Conservation (phyloP, 2,797 vertebrate genomes). For the Sternotherus odoratus region DNA sequence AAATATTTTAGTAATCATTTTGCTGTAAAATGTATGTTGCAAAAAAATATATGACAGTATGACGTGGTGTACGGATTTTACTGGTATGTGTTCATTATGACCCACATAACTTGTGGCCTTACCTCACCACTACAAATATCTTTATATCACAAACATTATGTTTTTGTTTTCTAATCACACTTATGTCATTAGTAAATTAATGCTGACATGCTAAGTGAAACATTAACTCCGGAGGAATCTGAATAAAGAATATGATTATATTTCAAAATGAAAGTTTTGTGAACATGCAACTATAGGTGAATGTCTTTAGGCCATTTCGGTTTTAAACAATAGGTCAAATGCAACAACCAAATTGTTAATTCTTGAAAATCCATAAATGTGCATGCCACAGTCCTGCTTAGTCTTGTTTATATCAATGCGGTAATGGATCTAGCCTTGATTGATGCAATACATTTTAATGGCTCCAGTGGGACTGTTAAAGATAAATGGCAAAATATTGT, state of each 20-base stretch:
- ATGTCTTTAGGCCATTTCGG: neutral
- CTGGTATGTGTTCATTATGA: neutral
- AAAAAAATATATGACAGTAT: neutral
- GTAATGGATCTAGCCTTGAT: neutral
- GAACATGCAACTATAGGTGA: neutral
- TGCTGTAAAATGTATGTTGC: neutral
- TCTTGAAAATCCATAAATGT: neutral
- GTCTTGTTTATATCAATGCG: neutral
- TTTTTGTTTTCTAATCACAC: neutral
- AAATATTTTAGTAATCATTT: neutral
- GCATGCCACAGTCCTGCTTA: neutral
- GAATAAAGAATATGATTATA: neutral
- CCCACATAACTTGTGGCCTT: neutral
- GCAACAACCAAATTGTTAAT: neutral
- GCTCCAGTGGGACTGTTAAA: neutral
- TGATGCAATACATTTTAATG: accelerated
- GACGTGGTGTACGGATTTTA: neutral
- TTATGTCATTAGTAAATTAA: accelerated
- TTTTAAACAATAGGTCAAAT: neutral
- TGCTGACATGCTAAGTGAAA: neutral
- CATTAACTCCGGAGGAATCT: accelerated
- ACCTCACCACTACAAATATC: neutral
- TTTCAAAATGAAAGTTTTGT: neutral
- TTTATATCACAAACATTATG: neutral
- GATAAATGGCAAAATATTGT: neutral